A percentile compares a stretch with the other conserved stretches of the same genome.
Evolutionary conservation across 2,113 vertebrate species (phyloP).

Genomic region (Corvus hawaiiensis): DNA sequence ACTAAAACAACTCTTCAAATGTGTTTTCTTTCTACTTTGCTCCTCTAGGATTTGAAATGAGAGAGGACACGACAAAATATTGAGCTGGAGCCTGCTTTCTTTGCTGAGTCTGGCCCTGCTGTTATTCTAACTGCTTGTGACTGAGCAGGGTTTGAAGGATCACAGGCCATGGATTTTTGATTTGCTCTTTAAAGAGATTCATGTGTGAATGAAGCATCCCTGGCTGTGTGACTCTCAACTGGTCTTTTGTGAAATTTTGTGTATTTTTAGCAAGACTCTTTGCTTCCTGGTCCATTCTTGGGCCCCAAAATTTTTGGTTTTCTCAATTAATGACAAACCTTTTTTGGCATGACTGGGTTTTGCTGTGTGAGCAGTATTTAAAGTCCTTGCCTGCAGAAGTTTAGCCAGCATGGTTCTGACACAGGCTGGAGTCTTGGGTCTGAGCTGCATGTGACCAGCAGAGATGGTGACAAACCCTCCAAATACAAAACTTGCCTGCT

Average conservation of each 20-base stretch:
- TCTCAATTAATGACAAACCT: not conserved
- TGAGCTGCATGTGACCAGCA: not conserved
- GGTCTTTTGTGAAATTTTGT: not conserved
- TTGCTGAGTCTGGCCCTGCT: not conserved
- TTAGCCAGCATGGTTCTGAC: not conserved
- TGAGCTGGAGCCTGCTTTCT: not conserved
- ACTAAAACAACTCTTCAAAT: not conserved
- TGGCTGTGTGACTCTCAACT: not conserved
- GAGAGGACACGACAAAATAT: not conserved
- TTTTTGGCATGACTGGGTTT: not conserved
- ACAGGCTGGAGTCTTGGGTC: not conserved
- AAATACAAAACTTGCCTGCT: not conserved
- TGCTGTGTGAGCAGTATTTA: not conserved
- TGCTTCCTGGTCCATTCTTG: not conserved
- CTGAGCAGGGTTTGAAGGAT: not conserved
- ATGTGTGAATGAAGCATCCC: not conserved
- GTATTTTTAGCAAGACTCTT: not conserved
- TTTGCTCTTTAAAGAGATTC: not conserved
- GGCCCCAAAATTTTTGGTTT: not conserved
- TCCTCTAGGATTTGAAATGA: not conserved
- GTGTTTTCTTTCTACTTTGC: not conserved
- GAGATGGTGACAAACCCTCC: not conserved
- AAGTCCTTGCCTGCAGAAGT: not conserved
- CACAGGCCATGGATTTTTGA: not conserved
- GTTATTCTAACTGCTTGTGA: not conserved